Evolutionary conservation across 2,888 invertebrate genomes (phyloP), one percentile per base, ranked within the genome.

Genomic region (Cosmorhoe ocellata): DNA sequence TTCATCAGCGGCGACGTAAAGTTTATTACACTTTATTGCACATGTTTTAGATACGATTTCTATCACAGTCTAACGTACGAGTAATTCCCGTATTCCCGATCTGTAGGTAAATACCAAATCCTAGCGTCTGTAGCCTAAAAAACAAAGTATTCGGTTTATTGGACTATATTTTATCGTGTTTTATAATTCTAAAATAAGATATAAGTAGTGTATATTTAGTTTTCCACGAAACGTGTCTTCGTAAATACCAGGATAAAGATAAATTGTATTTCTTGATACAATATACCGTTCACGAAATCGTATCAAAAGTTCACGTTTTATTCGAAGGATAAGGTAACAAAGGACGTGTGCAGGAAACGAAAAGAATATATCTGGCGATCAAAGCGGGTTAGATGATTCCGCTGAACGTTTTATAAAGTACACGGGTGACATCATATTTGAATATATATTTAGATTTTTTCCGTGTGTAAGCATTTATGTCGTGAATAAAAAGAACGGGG

Each of bases 301-400:
- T 56, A 60, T 58, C 58, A 48, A 22, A 42, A 48, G 48, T 56
- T 54, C 46, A 57, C 58, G 61, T 66, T 55, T 55, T 58, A 61
- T 27, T 53, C 50, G 42, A 58, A 54, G 51, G 53, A 57, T 57
- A 41, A 54, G 10, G 52, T 54, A 58, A 63, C 61, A 64, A 64
- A 58, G 49, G 58, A 55, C 57, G 64, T 64, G 63, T 58, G 51
- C 58, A 58, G 56, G 47, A 59, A 59, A 56, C 50, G 47, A 43
- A 57, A 53, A 44, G 54, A 61, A 59, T 63, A n/a, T n/a, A 59
- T 63, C 52, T 58, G 43, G 51, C 44, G 46, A 54, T 59, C 54
- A 58, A 61, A 51, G 49, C 44, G 59, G 55, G 64, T 66, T 68
- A 67, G 61, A 54, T 61, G 61, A 70, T 64, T 68, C 56, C 51